Base-by-base conservation (phyloP, 2,797 vertebrate genomes). In the Phrynocephalus guinanensis region DNA sequence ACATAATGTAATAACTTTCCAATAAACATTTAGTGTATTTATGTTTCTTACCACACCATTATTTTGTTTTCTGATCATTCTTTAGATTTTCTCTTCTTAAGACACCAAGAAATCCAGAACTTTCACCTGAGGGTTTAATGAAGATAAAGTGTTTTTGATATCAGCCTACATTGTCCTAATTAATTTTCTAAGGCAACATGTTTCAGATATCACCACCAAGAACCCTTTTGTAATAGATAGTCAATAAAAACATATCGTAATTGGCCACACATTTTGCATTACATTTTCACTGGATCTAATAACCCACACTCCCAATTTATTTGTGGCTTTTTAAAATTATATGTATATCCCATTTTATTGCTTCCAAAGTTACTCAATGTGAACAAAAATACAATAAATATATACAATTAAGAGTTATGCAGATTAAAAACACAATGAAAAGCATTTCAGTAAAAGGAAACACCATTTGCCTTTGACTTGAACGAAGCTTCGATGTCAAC, bases 1-100 rank as follows among this genome's bases (percentile, higher is more conserved):
- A 68, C 1, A 16, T 52, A 84, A 63, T 73, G 28, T 75, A 56
- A 13, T 8, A 56, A 56, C 52, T 56, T 56, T 56, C 52, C 52
- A 11, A 56, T 56, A 67, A 67, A 16, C 9, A 4, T 76, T 50
- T 78, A 30, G 22, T 5, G 15, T 68, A 10, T n/a, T 66, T 26
- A 89, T 79, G 15, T 88, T 92, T 86, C 28, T 44, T 83, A 20
- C 22, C 18, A 3, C 48, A 63, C 15, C 18, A 2, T 63, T 63
- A 16, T 20, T 63, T 44, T 18, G 60, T 63, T 63, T 20, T 2
- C 48, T 56, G 52, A 56, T 56, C 52, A 9, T 56, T 13, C 52
- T 56, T 72, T 52, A 72, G 48, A 77, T 22, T 6, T 4, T 28
- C 18, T 26, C 8, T 70, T n/a, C 56, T 44, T 44, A 80, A n/a